These are phyloP conservation scores for Acinonyx jubatus DNA, from an alignment of 2,113 vertebrate species.

Conservation along the genomic window DNA sequence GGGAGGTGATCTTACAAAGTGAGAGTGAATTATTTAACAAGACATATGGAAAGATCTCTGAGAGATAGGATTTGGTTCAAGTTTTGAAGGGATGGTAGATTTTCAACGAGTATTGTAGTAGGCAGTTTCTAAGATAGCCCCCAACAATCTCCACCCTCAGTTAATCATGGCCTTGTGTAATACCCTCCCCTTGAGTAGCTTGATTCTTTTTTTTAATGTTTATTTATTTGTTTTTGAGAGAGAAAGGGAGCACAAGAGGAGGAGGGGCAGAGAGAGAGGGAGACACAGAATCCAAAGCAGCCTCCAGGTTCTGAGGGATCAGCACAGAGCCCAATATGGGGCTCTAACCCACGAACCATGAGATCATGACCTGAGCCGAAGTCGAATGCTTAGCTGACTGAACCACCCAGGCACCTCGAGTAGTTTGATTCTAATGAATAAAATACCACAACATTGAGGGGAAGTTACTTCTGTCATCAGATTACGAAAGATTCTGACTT, in stretches of 20 bases:
- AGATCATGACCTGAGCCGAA: too few relatives aligned
- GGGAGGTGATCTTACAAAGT: too few relatives aligned
- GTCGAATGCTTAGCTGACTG: too few relatives aligned
- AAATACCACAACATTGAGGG: not conserved
- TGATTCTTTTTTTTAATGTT: not conserved
- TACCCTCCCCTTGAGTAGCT: not conserved
- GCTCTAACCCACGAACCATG: too few relatives aligned
- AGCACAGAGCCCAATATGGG: too few relatives aligned
- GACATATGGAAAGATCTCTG: not conserved
- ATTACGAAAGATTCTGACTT: not conserved
- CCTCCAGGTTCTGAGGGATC: too few relatives aligned
- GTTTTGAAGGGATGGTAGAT: not conserved
- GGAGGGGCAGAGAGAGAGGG: too few relatives aligned
- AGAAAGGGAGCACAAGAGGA: too few relatives aligned
- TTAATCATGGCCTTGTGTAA: too few relatives aligned
- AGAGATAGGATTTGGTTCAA: not conserved
- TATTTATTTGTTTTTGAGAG: too few relatives aligned
- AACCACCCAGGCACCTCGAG: too few relatives aligned
- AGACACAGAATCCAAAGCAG: too few relatives aligned
- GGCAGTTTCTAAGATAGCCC: not conserved
- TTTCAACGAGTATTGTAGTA: not conserved
- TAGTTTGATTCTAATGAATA: not conserved
- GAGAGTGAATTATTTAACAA: not conserved
- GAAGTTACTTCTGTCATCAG: not conserved
- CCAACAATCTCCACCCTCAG: rapidly evolving